These are phyloP conservation scores for Oppia nitens DNA, from an alignment of 1,140 invertebrate genomes.

Conservation along the genomic window DNA sequence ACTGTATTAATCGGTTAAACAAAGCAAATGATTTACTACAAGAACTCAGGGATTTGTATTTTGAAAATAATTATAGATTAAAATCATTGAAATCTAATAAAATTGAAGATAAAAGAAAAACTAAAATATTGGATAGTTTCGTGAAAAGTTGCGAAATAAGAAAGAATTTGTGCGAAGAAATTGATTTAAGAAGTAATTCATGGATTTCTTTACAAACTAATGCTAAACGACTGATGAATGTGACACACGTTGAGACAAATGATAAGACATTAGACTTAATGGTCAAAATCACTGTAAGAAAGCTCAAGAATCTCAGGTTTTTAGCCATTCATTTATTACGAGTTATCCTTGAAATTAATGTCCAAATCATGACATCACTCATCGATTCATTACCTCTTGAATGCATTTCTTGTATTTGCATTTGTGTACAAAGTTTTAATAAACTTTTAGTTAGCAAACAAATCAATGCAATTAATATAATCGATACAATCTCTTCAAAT, in stretches of 20 bases:
- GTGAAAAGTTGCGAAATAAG: neutral
- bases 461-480: neutral
- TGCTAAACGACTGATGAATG: neutral
- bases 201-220: neutral
- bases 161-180: neutral
- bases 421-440: neutral
- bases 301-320: neutral
- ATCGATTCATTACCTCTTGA: neutral
- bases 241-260: neutral
- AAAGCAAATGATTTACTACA: neutral
- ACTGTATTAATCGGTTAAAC: neutral
- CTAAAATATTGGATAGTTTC: neutral
- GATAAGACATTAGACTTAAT: neutral
- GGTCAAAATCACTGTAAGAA: neutral
- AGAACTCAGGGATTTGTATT: neutral
- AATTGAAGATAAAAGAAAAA: neutral
- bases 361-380: neutral
- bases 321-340: neutral
- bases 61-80: neutral
- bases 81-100: neutral
- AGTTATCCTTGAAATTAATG: neutral
- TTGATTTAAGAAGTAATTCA: neutral
- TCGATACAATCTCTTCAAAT: neutral
- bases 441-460: neutral
- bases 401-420: neutral